Evolutionary conservation across 2,797 vertebrate genomes (phyloP).

Genomic region (Chiloscyllium punctatum): DNA sequence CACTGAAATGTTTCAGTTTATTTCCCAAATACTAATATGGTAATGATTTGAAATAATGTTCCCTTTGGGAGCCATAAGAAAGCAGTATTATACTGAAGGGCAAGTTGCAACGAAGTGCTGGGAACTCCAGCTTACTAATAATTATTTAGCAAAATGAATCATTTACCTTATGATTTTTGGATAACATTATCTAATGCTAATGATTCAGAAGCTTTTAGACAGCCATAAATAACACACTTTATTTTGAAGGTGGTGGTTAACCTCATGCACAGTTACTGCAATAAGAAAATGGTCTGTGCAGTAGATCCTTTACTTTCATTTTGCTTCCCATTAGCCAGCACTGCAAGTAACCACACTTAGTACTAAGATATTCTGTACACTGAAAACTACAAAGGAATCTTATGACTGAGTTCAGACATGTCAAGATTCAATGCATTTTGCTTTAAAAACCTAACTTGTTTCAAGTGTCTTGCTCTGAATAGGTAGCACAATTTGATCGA

Average conservation of each 20-base stretch:
- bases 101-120: conserved; percentile 32
- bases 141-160: conserved; percentile 37
- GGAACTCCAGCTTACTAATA: conserved; percentile 29
- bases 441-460: background rate
- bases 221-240: conserved; percentile 33
- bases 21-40: conserved; percentile 26
- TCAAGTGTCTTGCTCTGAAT: background rate
- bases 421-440: background rate
- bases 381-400: background rate
- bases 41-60: conserved; percentile 31
- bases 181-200: conserved; percentile 15
- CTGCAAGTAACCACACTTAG: background rate
- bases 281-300: conserved; percentile 3
- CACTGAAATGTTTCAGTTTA: conserved; percentile 29
- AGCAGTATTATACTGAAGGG: conserved; percentile 30
- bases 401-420: background rate
- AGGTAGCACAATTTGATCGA: background rate
- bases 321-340: background rate
- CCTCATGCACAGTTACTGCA: background rate
- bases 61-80: conserved; percentile 35
- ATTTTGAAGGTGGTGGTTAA: conserved; percentile 21
- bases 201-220: conserved; percentile 30
- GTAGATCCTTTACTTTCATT: conserved; percentile 2
- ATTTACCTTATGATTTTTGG: conserved; percentile 17
- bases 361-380: background rate